These are phyloP conservation scores for Pseudochaenichthys georgianus DNA, from an alignment of 2,797 vertebrate species.

Conservation along the genomic window DNA sequence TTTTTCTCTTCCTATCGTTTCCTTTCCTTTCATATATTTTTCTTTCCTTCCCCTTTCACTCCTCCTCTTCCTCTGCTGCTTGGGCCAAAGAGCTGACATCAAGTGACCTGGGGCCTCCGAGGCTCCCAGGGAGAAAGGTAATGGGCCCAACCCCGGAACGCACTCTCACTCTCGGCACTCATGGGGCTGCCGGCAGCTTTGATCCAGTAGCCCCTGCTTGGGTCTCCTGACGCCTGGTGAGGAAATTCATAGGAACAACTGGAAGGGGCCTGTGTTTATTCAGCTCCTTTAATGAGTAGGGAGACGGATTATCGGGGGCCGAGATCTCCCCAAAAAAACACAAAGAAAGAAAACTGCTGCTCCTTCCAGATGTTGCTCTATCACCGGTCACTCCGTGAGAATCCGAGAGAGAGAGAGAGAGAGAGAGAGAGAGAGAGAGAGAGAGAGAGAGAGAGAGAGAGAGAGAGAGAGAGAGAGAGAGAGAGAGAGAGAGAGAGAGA, in stretches of 20 bases:
- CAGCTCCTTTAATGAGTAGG: conserved; percentile 89
- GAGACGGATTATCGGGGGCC: conserved; percentile 87
- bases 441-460: conserved; percentile 31
- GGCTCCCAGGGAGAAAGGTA: conserved; percentile 80
- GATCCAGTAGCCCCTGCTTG: conserved; percentile 82
- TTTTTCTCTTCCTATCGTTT: conserved; percentile 25
- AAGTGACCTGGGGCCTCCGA: conserved; percentile 77
- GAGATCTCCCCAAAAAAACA: conserved; percentile 83
- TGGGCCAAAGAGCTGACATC: conserved; percentile 78
- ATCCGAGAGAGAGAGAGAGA: conserved; percentile 54
- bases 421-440: conserved; percentile 33
- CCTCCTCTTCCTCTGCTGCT: conserved; percentile 55
- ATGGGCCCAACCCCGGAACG: conserved; percentile 81
- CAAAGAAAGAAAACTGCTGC: conserved; percentile 81
- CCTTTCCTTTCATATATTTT: conserved; percentile 15
- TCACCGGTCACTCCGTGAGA: conserved; percentile 80
- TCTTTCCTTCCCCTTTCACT: background rate
- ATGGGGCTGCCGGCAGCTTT: conserved; percentile 81
- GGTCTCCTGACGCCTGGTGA: conserved; percentile 86
- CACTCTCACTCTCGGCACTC: conserved; percentile 76
- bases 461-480: conserved; percentile 33
- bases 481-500: conserved; percentile 41
- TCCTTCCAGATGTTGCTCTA: conserved; percentile 87
- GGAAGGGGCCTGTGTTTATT: conserved; percentile 90
- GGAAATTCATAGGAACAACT: conserved; percentile 91